Base-by-base conservation (phyloP, 2,888 invertebrate species). In the Sarcophaga caerulescens region DNA sequence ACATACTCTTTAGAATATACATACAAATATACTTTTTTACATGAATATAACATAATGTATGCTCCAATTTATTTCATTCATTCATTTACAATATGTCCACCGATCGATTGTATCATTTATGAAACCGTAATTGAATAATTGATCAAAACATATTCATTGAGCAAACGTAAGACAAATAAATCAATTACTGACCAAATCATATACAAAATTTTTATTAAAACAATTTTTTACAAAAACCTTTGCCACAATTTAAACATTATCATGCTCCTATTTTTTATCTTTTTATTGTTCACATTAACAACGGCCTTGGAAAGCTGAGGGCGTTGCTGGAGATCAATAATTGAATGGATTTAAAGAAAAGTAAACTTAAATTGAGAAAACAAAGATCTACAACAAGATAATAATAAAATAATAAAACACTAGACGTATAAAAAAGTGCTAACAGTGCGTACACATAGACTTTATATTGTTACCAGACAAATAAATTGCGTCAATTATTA, bases 151-250 rank as follows among this genome's bases (percentile, higher is more conserved):
- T 23, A 14, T 63, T 63, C 2, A 23, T 23, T 23, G 3, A 23
- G 23, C 23, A 23, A 23, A 3, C 10, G 66, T 52, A 77, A 77
- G 71, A 60, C 14, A 57, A 73, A 52, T 65, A 52, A 81, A 81
- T 63, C 70, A 63, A 71, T 81, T 80, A 73, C n/a, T 21, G 23
- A n/a, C 19, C 44, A 74, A 81, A 68, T 81, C 52, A 70, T 35
- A 35, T 47, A 19, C 68, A 68, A 21, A 45, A 45, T 68, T 65
- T 71, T 60, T 65, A 47, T 62, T 25, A 57, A 44, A 62, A 60
- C 10, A 47, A 0, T 12, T 47, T 47, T 47, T 47, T 47, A 47
- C 25, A 25, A 25, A 25, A 25, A 25, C 25, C 25, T 25, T 25
- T 25, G 25, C 4, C 25, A 47, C 14, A 47, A 47, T 47, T 47